Conservation (phyloP, 2,113 vertebrate genomes). For the Pluvianellus socialis region DNA sequence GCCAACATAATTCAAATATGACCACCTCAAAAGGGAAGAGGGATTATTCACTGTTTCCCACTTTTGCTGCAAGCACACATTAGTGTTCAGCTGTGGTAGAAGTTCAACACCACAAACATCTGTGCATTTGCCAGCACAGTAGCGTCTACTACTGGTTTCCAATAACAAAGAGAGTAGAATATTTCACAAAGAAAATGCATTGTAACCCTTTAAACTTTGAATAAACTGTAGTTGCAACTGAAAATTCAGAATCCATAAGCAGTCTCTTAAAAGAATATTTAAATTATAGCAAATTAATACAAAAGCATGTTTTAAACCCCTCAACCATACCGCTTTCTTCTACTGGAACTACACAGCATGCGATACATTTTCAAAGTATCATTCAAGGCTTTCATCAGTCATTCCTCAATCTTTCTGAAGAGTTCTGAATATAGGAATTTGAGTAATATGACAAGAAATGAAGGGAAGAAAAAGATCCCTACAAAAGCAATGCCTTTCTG, state of each 20-base stretch:
- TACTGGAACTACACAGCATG: background rate
- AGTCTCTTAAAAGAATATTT: conserved; percentile 11
- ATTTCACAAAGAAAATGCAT: background rate
- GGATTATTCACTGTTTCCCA: background rate
- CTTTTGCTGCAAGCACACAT: background rate
- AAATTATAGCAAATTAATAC: conserved; percentile 8
- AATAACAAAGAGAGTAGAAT: background rate
- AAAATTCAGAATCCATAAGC: background rate
- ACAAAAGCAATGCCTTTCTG: background rate
- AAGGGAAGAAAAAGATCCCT: background rate
- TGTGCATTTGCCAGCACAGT: background rate
- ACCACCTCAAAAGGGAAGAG: background rate
- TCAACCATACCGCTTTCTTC: conserved; percentile 4
- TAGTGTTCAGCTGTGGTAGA: background rate
- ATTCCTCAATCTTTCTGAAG: background rate
- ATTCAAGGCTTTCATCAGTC: background rate
- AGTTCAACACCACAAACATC: background rate
- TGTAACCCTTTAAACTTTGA: background rate
- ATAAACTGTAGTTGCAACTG: background rate
- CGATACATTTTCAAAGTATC: conserved; percentile 7
- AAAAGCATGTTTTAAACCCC: conserved; percentile 20
- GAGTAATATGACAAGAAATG: background rate
- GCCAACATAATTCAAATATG: background rate
- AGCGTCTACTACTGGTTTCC: background rate
- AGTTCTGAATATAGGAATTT: background rate